These are phyloP conservation scores for Elegia similella DNA, from an alignment of 2,888 invertebrate species.

Conservation along the genomic window DNA sequence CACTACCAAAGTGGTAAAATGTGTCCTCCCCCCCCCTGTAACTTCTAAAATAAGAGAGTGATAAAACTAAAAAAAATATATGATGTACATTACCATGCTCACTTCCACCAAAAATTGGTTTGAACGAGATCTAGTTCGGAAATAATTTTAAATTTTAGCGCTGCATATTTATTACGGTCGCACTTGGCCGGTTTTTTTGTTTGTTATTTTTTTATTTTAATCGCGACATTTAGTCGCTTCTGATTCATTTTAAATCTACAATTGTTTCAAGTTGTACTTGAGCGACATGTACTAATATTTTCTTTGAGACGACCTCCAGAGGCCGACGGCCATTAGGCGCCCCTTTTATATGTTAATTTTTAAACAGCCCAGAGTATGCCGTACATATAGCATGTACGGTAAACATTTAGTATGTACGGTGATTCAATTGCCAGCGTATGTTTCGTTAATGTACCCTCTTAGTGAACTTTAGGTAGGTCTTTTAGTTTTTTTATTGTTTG, in stretches of 20 bases:
- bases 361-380: constrained; percentile 8
- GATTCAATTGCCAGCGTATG: constrained; percentile 8
- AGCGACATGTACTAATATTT: constrained; percentile 4
- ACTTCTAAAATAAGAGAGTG: no score
- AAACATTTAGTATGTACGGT: neutral
- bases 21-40: no score
- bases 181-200: no score
- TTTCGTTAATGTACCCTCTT: constrained; percentile 5
- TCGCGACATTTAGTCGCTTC: neutral
- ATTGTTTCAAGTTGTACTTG: neutral
- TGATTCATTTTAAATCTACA: neutral
- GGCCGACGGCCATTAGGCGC: constrained; percentile 11
- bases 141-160: no score
- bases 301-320: constrained; percentile 1
- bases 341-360: constrained; percentile 18
- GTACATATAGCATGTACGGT: neutral
- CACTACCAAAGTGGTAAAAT: no score
- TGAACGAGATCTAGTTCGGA: no score
- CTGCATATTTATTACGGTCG: no score
- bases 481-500: constrained; percentile 3
- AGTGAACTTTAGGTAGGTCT: neutral
- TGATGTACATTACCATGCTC: no score
- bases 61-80: no score
- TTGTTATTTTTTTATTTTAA: neutral
- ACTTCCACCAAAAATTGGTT: no score